A percentile compares a stretch with the other conserved stretches of the same genome.
phyloP scores from a whole-genome alignment of 1,140 invertebrate species.

The Antheraea pernyi region DNA sequence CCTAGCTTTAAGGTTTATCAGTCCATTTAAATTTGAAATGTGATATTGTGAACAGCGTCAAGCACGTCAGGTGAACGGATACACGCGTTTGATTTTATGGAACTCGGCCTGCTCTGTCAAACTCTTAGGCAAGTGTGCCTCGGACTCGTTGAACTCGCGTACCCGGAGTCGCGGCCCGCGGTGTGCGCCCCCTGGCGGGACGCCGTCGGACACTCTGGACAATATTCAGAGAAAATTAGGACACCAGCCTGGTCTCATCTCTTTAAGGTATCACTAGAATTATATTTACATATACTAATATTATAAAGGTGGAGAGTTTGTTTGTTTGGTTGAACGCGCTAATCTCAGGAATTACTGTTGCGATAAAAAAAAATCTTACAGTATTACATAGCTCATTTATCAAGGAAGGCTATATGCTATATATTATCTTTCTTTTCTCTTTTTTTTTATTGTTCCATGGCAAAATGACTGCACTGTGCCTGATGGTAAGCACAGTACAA shows the following conservation, averaged over 20 bases:
- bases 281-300: too few species aligned
- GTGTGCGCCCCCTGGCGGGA: slow-evolving; percentile 45
- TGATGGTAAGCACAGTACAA: too few species aligned
- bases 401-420: too few species aligned
- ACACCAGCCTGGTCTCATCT: slow-evolving; percentile 81
- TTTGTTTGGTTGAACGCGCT: too few species aligned
- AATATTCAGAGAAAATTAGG: slow-evolving; percentile 42
- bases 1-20: too few species aligned
- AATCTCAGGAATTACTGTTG: too few species aligned
- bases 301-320: too few species aligned
- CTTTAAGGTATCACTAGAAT: slow-evolving; percentile 76
- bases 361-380: too few species aligned
- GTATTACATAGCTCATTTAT: too few species aligned
- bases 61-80: slow-evolving; percentile 41
- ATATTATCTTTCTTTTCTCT: too few species aligned
- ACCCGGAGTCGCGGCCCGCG: slow-evolving; percentile 87
- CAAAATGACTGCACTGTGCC: too few species aligned
- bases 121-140: slow-evolving; percentile 90
- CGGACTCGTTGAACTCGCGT: slow-evolving; percentile 93
- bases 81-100: slow-evolving; percentile 82
- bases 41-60: slow-evolving; percentile 20
- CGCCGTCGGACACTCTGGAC: slow-evolving; percentile 33
- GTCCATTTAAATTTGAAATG: neutral
- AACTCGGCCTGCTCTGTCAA: slow-evolving; percentile 84
- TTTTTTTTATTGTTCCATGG: too few species aligned